Evolutionary conservation across 2,797 vertebrate species (phyloP).

Genomic region (Scleropages formosus): DNA sequence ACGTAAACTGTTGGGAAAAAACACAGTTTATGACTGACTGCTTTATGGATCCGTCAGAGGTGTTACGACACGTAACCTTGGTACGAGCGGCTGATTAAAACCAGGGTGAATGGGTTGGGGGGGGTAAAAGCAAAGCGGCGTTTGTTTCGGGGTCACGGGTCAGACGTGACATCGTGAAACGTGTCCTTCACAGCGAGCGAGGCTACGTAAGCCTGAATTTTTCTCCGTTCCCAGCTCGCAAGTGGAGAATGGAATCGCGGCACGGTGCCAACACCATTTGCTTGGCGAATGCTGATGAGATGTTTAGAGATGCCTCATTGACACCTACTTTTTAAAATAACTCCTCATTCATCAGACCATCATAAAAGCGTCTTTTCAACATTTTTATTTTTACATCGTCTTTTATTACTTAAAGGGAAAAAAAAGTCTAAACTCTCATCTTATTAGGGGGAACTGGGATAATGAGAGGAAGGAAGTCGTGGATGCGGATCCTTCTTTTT

Average conservation of each 20-base stretch:
- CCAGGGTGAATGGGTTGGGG: neutral
- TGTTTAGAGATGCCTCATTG: constrained; percentile 12
- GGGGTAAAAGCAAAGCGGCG: neutral
- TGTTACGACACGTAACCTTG: constrained; percentile 28
- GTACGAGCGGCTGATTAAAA: neutral
- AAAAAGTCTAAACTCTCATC: neutral
- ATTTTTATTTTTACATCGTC: too few species aligned
- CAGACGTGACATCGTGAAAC: neutral
- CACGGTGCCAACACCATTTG: neutral
- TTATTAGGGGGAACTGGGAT: neutral
- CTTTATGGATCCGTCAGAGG: constrained; percentile 13
- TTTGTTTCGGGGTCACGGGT: neutral
- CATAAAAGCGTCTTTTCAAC: too few species aligned
- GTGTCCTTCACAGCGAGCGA: neutral
- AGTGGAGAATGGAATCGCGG: too few species aligned
- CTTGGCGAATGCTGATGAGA: neutral
- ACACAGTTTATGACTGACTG: constrained; percentile 29
- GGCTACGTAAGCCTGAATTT: neutral
- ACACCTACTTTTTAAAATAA: constrained; percentile 17
- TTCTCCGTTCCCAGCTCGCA: neutral
- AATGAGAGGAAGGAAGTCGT: constrained; percentile 35
- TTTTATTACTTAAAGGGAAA: neutral
- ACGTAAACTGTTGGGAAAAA: constrained; percentile 28
- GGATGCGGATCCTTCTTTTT: constrained; percentile 55
- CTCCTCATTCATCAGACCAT: neutral